Conservation (phyloP, 2,888 invertebrate species). For the Xiphydria camelus region DNA sequence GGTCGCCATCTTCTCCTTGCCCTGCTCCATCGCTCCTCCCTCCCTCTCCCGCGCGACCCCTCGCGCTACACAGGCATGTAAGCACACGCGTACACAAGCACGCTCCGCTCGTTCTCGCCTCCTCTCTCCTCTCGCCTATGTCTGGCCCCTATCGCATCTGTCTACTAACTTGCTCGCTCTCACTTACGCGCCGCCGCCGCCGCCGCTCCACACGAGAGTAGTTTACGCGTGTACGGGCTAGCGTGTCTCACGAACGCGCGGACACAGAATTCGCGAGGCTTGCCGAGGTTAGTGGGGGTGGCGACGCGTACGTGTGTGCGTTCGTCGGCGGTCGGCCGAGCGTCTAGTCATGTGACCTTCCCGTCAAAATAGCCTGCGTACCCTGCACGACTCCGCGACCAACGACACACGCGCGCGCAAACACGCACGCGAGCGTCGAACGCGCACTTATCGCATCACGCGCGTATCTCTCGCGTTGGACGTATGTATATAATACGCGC, state of each 20-base stretch:
- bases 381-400: conserved; percentile 22
- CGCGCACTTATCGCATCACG: too few species aligned
- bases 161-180: conserved; percentile 20
- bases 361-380: conserved; percentile 74
- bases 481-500: too few species aligned
- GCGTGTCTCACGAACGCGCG: too few species aligned
- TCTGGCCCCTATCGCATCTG: too few species aligned
- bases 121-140: too few species aligned
- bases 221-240: too few species aligned
- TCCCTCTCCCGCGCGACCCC: conserved; percentile 8
- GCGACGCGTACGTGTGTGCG: conserved; percentile 7
- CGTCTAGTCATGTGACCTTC: conserved; percentile 77
- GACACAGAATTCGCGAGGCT: too few species aligned
- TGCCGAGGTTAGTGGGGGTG: background rate
- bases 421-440: conserved; percentile 2
- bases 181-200: conserved; percentile 23
- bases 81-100: too few species aligned
- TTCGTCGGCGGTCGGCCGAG: conserved; percentile 47
- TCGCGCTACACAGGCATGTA: too few species aligned
- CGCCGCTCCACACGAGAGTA: conserved; percentile 35
- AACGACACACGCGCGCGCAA: conserved; percentile 22
- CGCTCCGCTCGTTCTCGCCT: too few species aligned
- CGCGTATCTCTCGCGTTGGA: too few species aligned
- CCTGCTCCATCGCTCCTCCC: conserved; percentile 13
- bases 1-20: conserved; percentile 21